phyloP scores from a whole-genome alignment of 2,113 vertebrate genomes.

The Catagonus wagneri region DNA sequence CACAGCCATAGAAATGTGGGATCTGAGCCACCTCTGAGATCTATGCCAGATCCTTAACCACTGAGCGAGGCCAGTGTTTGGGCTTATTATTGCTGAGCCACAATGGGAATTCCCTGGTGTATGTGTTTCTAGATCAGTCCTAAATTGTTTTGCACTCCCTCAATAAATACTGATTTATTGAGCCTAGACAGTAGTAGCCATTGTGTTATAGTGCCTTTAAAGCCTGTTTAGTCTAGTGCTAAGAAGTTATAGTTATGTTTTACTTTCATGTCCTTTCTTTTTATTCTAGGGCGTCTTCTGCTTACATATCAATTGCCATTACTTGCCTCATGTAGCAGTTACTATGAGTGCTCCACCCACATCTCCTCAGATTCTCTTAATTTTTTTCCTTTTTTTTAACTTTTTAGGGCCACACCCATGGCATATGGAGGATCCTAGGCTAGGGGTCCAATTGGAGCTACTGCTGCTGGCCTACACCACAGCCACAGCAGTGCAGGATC shows the following conservation, averaged over 20 bases:
- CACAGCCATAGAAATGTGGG: too few species aligned
- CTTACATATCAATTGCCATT: neutral
- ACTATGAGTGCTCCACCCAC: neutral
- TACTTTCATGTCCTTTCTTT: neutral
- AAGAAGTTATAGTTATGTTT: constrained; percentile 4
- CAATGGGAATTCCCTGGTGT: neutral
- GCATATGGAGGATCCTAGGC: too few species aligned
- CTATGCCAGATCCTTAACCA: too few species aligned
- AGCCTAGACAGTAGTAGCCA: neutral
- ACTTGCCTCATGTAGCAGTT: neutral
- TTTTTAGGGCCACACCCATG: too few species aligned
- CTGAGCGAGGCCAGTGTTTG: too few species aligned
- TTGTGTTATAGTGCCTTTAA: neutral
- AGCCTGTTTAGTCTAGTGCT: neutral
- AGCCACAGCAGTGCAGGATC: too few species aligned
- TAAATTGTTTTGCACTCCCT: constrained; percentile 1
- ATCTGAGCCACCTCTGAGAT: too few species aligned
- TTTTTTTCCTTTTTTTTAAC: too few species aligned
- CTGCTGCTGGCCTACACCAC: too few species aligned
- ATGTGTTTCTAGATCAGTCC: constrained; percentile 18
- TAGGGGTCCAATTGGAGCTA: too few species aligned
- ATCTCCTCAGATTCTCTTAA: neutral
- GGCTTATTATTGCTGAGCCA: too few species aligned
- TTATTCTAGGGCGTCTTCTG: neutral
- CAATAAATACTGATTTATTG: constrained; percentile 23